A percentile compares a stretch with the other conserved stretches of the same genome.
phyloP scores from a whole-genome alignment of 2,113 vertebrate species.

The Baryphthengus martii region DNA sequence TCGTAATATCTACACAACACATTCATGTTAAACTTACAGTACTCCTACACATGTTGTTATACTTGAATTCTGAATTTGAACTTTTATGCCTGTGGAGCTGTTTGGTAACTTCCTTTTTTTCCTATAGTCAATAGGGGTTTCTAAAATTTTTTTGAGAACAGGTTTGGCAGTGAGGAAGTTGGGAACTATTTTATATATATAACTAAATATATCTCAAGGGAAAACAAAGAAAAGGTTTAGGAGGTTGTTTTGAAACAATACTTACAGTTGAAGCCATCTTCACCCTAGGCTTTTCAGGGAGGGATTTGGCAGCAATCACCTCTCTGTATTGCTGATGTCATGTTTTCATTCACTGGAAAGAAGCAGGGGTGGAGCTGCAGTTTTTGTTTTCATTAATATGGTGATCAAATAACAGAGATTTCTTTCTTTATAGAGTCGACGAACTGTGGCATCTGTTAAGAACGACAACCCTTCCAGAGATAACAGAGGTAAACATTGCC shows the following conservation, averaged over 20 bases:
- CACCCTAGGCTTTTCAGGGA: not conserved
- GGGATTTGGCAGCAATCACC: not conserved
- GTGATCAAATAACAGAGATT: not conserved
- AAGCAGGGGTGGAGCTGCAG: not conserved
- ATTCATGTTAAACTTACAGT: not conserved
- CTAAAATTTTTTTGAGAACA: not conserved
- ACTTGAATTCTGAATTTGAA: not conserved
- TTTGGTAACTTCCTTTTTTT: not conserved
- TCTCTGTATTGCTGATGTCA: accelerated
- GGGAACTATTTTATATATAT: not conserved
- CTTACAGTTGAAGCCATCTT: not conserved
- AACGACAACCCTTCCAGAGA: constrained; percentile 85
- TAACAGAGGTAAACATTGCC: constrained; percentile 84
- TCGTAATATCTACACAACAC: not conserved
- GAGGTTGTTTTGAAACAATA: not conserved
- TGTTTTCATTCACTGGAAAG: constrained; percentile 3
- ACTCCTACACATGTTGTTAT: not conserved
- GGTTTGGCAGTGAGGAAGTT: not conserved
- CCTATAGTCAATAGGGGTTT: not conserved
- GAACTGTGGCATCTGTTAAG: constrained; percentile 80
- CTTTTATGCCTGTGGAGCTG: not conserved
- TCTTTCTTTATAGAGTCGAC: constrained; percentile 78
- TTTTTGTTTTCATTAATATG: not conserved
- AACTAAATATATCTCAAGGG: not conserved
- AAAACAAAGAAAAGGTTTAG: not conserved